These are phyloP conservation scores for Tachina grossa DNA, from an alignment of 2,888 invertebrate species.

Conservation along the genomic window DNA sequence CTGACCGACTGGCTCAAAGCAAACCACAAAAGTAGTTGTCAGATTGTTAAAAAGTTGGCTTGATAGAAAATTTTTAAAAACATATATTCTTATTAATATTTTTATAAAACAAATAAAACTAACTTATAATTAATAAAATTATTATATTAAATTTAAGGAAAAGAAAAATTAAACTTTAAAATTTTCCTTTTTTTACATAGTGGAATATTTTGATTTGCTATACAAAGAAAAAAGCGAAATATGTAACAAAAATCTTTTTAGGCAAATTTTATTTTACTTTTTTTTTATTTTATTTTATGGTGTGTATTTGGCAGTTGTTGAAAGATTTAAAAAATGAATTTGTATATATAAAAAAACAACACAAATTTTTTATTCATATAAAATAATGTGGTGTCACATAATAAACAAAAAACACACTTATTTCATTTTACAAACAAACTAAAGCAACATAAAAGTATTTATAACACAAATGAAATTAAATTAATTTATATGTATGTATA, in stretches of 20 bases:
- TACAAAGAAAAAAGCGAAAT: conserved; percentile 24
- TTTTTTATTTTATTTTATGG: conserved; percentile 19
- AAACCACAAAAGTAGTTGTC: background rate
- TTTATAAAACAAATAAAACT: conserved; percentile 49
- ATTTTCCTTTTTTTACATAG: conserved; percentile 53
- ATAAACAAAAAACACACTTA: conserved; percentile 47
- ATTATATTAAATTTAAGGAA: conserved; percentile 48
- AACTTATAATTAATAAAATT: conserved; percentile 51
- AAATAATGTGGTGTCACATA: background rate
- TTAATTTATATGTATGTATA: conserved; percentile 41
- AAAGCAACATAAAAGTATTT: conserved; percentile 55
- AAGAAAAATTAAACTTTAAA: background rate
- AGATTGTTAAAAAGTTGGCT: background rate
- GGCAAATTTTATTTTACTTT: conserved; percentile 11
- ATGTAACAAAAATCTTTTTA: background rate
- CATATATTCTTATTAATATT: conserved; percentile 19
- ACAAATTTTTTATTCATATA: conserved; percentile 29
- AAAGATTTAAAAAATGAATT: conserved; percentile 27
- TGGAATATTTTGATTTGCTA: conserved; percentile 58
- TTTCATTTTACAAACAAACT: conserved; percentile 50
- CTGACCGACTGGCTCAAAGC: background rate
- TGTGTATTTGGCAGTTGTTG: conserved; percentile 69
- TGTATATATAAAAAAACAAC: conserved; percentile 35
- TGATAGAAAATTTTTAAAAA: background rate
- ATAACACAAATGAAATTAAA: conserved; percentile 49